phyloP scores from a whole-genome alignment of 2,888 invertebrate genomes.

The Crocallis elinguaria region DNA sequence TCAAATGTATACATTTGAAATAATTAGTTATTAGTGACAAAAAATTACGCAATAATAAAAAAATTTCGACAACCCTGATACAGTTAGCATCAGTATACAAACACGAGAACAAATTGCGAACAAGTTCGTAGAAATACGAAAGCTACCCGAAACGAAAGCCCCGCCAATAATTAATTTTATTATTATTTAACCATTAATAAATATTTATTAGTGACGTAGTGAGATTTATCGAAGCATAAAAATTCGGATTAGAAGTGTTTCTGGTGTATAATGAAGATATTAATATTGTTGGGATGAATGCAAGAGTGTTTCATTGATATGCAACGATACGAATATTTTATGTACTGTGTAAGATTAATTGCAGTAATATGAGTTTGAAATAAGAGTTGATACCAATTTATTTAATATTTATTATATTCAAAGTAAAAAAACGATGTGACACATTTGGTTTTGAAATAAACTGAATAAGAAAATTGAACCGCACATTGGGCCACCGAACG shows the following conservation, averaged over 20 bases:
- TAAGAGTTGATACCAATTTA: constrained; percentile 6
- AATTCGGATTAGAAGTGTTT: constrained; percentile 44
- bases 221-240: constrained; percentile 60
- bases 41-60: too few relatives aligned
- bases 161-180: constrained; percentile 58
- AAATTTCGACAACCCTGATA: constrained; percentile 49
- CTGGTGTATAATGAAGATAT: constrained; percentile 53
- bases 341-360: constrained; percentile 18
- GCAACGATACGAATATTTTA: constrained; percentile 27
- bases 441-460: too few relatives aligned
- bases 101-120: constrained; percentile 68
- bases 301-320: constrained; percentile 43
- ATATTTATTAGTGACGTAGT: constrained; percentile 66
- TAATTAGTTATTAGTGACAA: too few relatives aligned
- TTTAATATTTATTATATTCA: neutral
- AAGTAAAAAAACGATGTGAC: neutral
- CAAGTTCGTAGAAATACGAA: constrained; percentile 70
- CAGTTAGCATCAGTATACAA: constrained; percentile 37
- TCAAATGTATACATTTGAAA: too few relatives aligned
- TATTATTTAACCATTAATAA: constrained; percentile 62
- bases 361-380: constrained; percentile 3
- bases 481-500: too few relatives aligned
- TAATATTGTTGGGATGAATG: constrained; percentile 51
- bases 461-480: too few relatives aligned
- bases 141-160: constrained; percentile 57